Conservation (phyloP, 2,797 vertebrate genomes). For the Lagorchestes hirsutus region DNA sequence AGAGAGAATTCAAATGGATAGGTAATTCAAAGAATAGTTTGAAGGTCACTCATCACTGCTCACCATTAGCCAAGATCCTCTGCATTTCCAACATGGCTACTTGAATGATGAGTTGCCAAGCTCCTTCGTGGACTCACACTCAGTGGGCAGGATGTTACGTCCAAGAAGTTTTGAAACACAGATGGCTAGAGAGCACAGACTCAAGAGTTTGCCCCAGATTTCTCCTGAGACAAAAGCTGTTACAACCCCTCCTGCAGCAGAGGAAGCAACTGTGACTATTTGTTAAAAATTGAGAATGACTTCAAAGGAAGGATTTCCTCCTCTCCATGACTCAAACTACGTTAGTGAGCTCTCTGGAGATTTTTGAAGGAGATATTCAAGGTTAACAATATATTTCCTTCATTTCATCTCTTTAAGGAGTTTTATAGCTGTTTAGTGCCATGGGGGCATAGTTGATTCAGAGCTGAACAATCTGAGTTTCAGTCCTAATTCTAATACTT, state of each 20-base stretch:
- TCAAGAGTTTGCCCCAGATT: neutral
- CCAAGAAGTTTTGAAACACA: neutral
- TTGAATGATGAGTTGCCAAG: neutral
- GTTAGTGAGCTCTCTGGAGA: neutral
- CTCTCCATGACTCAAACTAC: neutral
- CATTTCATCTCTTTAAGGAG: neutral
- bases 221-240: neutral
- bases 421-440: neutral
- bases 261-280: neutral
- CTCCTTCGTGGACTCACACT: neutral
- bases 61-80: neutral
- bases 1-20: neutral
- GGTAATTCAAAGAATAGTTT: neutral
- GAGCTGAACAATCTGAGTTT: neutral
- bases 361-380: neutral
- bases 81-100: accelerated
- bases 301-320: neutral
- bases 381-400: neutral
- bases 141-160: neutral
- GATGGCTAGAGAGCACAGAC: too few relatives aligned
- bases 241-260: too few relatives aligned
- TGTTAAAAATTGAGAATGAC: neutral
- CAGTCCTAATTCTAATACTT: neutral
- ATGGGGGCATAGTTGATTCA: neutral
- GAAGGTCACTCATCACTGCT: neutral